These are phyloP conservation scores for Chrysaora quinquecirrha DNA, from an alignment of 30 jellyfish, hydroid and myxozoan genomes.

Conservation along the genomic window DNA sequence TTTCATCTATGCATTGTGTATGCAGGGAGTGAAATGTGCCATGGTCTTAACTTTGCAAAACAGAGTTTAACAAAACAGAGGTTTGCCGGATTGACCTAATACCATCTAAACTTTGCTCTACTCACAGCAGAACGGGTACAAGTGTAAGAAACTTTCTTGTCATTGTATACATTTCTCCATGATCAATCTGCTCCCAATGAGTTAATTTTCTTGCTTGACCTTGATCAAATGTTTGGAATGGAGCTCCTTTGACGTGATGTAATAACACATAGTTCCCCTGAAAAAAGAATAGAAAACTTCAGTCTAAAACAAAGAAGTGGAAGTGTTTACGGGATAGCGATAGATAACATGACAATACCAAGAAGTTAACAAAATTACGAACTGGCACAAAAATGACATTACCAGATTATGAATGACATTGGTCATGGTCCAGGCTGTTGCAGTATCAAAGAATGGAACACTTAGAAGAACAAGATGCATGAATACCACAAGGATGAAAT, in stretches of 20 bases:
- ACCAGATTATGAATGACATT: slow-evolving; percentile 89
- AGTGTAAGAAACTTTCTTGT: slow-evolving; percentile 92
- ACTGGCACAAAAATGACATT: too few relatives aligned
- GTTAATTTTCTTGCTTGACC: slow-evolving; percentile 89
- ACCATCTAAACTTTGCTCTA: too few relatives aligned
- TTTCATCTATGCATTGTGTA: too few relatives aligned
- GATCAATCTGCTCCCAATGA: slow-evolving; percentile 97
- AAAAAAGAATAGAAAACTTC: too few relatives aligned
- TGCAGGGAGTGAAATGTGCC: too few relatives aligned
- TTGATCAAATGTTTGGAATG: slow-evolving; percentile 93
- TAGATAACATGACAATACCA: too few relatives aligned
- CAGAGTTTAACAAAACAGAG: too few relatives aligned
- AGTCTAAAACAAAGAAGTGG: too few relatives aligned
- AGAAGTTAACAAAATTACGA: too few relatives aligned
- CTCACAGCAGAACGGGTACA: slow-evolving; percentile 89
- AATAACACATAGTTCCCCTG: slow-evolving; percentile 85
- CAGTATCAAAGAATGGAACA: slow-evolving; percentile 84
- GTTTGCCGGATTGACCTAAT: too few relatives aligned
- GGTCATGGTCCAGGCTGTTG: slow-evolving; percentile 96
- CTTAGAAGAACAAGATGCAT: slow-evolving; percentile 81
- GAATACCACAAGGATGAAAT: slow-evolving; percentile 75
- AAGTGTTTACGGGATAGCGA: too few relatives aligned
- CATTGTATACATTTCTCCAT: slow-evolving; percentile 91
- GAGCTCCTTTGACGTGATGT: slow-evolving; percentile 96
- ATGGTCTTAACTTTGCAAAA: too few relatives aligned